A percentile compares a stretch with the other conserved stretches of the same genome.
Evolutionary conservation across 2,888 invertebrate genomes (phyloP).

Genomic region (Bruchidius siliquastri): DNA sequence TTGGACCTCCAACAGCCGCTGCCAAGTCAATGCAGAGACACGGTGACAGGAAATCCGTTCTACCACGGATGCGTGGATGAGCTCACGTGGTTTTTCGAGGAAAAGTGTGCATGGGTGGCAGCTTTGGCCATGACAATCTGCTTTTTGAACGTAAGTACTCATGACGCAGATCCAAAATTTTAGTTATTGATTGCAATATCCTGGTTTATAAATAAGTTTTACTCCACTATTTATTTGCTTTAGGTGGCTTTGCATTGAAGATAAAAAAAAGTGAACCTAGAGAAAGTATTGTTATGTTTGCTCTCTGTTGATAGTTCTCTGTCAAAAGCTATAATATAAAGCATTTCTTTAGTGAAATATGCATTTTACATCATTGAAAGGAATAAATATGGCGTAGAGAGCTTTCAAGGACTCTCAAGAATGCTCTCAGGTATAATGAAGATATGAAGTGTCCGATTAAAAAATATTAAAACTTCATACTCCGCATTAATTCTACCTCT

Average conservation of each 20-base stretch:
- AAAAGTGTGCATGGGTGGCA: slow-evolving; percentile 77
- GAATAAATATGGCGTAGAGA: neutral
- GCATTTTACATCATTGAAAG: neutral
- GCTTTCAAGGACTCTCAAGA: neutral
- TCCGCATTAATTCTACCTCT: neutral
- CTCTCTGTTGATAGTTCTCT: neutral
- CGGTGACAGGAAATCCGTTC: slow-evolving; percentile 83
- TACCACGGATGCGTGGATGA: slow-evolving; percentile 86
- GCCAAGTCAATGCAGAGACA: slow-evolving; percentile 79
- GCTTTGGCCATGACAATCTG: slow-evolving; percentile 73
- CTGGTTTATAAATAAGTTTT: no score
- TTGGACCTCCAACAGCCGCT: slow-evolving; percentile 70
- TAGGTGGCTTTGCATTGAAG: no score
- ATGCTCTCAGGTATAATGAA: neutral
- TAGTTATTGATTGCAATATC: no score
- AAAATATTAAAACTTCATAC: neutral
- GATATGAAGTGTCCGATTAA: neutral
- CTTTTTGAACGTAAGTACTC: slow-evolving; percentile 73
- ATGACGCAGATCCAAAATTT: no score
- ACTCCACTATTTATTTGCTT: no score
- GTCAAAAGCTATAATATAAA: neutral
- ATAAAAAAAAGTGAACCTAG: no score
- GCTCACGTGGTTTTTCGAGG: slow-evolving; percentile 82
- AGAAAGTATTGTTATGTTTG: no score
- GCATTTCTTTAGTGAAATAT: neutral